Base-by-base conservation (phyloP, 2,113 vertebrate genomes). In the Semicossyphus pulcher region DNA sequence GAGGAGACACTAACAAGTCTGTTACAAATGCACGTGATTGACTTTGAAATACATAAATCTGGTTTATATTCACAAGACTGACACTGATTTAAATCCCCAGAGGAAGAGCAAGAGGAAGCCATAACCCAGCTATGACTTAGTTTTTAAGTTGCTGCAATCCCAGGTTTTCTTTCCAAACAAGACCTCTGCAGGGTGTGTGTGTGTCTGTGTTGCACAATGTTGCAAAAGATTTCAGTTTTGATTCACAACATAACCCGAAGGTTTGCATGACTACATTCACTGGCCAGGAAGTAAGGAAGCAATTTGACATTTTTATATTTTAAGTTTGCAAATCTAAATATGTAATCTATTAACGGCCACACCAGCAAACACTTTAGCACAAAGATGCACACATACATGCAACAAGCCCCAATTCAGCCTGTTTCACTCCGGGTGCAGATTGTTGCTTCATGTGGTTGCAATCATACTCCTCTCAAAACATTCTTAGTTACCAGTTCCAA, bases 391-490 rank as follows among this genome's bases (percentile, higher is more conserved):
- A 70, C 52, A 45, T 34, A 31, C 56, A 37, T n/a, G n/a, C n/a
- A n/a, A n/a, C 64, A 47, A 36, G 42, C 41, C 6, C 52, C 32
- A 51, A 21, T 85, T 72, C 58, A 57, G 61, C 25, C 65, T 37
- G 45, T 66, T 86, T 88, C 59, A 73, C 69, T 61, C 76, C 16
- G 41, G 78, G 53, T 59, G 51, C 75, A 76, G 62, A 74, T 54
- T 85, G 84, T 72, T 84, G 64, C 86, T 89, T 90, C 86, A 92
- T 89, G 88, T 88, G 91, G 89, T 85, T 83, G 88, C 84, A 88
- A 87, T 88, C 86, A 85, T 75, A 25, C 74, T 86, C 89, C 84
- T 90, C 86, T 81, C 66, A 85, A 85, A 91, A 84, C 76, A 80
- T 83, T 91, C 72, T 78, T 76, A 49, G 79, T 77, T 63, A 85